Base-by-base conservation (phyloP, 2,797 vertebrate species). In the Lutjanus argentimaculatus region DNA sequence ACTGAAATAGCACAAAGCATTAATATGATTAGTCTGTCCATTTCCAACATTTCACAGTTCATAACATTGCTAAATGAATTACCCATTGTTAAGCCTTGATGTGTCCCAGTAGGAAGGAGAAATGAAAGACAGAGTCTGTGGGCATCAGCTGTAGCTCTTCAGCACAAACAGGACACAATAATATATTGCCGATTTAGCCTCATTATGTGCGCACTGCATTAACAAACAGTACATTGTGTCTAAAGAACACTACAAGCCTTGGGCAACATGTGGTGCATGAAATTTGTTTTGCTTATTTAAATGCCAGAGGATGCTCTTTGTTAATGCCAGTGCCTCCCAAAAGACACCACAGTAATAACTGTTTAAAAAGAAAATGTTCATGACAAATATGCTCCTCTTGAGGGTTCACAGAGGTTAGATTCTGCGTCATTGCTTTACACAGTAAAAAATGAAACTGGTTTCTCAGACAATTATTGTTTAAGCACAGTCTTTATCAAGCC, bases 261-360 rank as follows among this genome's bases (percentile, higher is more conserved):
- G 21, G 82, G 93, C 87, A 89, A 79, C 83, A 75, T 71, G 63
- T 88, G 85, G 67, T 4, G 40, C 84, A 82, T 83, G 16, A 78
- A 79, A 90, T 87, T 73, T 81, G 69, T 82, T 79, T 87, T 80
- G 69, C 88, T 86, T 84, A 78, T 89, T 85, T 77, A 87, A 92
- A 94, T 92, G 88, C 83, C 86, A 92, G 71, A 72, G 66, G 77
- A 86, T 21, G 59, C 48, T 86, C 75, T 88, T 79, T 85, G 62
- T 76, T 88, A 91, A 92, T 89, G 87, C 58, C 90, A 91, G 63
- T 1, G 67, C 48, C 17, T 89, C 86, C 85, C 80, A 63, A 49
- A 86, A 79, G 70, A 82, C 72, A 55, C 16, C 2, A 4, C 22
- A 83, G 79, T 74, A 85, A 59, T 72, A 70, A 67, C 55, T 59